phyloP scores from a whole-genome alignment of 1,140 invertebrate genomes.

The Drosophila bocki region DNA sequence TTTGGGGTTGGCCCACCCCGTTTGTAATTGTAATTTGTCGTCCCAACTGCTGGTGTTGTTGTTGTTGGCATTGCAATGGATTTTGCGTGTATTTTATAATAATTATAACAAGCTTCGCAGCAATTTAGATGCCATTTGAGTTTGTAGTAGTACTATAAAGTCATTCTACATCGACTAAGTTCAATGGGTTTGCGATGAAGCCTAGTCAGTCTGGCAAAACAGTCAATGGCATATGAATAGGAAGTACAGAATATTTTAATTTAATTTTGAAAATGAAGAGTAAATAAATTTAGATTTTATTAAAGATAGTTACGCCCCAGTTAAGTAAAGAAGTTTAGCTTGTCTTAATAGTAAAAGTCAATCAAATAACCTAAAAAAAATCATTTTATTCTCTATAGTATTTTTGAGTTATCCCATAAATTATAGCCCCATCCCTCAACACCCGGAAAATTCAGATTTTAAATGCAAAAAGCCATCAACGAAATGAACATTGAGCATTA shows the following conservation, averaged over 20 bases:
- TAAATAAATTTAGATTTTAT: background rate
- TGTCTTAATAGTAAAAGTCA: background rate
- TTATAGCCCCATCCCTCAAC: constrained; percentile 14
- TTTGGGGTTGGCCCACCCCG: constrained; percentile 55
- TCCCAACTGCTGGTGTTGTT: constrained; percentile 32
- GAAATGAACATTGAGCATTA: constrained; percentile 29
- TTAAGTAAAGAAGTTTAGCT: background rate
- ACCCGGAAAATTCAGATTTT: constrained; percentile 1
- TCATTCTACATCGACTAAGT: constrained; percentile 29
- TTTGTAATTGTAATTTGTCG: constrained; percentile 70
- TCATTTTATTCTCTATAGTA: background rate
- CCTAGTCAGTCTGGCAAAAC: constrained; percentile 11
- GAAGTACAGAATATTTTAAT: background rate
- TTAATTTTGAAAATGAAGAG: background rate
- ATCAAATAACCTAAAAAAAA: background rate
- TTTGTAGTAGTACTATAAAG: constrained; percentile 19
- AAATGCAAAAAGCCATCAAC: constrained; percentile 19
- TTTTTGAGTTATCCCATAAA: constrained; percentile 18
- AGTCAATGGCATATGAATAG: background rate
- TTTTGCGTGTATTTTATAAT: constrained; percentile 64
- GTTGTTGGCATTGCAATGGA: constrained; percentile 46
- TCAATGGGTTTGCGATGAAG: constrained; percentile 19
- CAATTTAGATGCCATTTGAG: constrained; percentile 61
- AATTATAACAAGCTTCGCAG: constrained; percentile 69
- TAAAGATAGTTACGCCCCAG: background rate